Percentiles rank a stretch among this genome's conserved stretches.
These are phyloP conservation scores for Distichodus sexfasciatus DNA, from an alignment of 2,797 vertebrate genomes.

Conservation along the genomic window DNA sequence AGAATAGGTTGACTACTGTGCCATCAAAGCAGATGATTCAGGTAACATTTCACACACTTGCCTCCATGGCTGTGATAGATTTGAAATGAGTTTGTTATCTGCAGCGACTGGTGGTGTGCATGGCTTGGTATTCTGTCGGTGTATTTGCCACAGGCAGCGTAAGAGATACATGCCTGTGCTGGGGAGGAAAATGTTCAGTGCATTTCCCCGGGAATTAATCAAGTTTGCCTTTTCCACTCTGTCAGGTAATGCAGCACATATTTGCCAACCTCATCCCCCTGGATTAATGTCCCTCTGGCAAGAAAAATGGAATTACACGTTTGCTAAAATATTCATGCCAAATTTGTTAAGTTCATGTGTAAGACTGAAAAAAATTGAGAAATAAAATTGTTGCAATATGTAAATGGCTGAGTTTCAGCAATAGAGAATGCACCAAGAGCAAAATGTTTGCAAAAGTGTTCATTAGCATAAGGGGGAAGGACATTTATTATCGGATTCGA, in stretches of 20 bases:
- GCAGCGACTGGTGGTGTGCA: conserved; percentile 1
- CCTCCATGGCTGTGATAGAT: not conserved
- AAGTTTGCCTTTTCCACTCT: conserved; percentile 21
- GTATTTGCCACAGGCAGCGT: conserved; percentile 21
- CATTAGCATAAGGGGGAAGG: not conserved
- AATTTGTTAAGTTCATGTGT: not conserved
- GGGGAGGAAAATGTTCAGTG: conserved; percentile 19
- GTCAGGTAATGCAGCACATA: conserved; percentile 15
- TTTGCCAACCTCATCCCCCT: conserved; percentile 15
- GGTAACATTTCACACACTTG: not conserved
- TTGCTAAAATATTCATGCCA: not conserved
- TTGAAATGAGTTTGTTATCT: conserved; percentile 11
- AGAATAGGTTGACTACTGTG: not conserved
- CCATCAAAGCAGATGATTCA: not conserved
- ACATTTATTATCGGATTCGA: not conserved
- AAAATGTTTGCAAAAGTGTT: too few species aligned
- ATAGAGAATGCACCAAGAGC: too few species aligned
- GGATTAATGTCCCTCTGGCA: conserved; percentile 28
- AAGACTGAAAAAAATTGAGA: not conserved
- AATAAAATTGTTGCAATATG: too few species aligned
- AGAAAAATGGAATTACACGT: conserved; percentile 2
- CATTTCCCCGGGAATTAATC: conserved; percentile 30
- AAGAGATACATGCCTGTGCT: conserved; percentile 2
- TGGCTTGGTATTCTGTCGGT: conserved; percentile 21
- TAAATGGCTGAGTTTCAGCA: too few species aligned